Conservation (phyloP, 2,888 invertebrate genomes). For the Aporophyla nigra region DNA sequence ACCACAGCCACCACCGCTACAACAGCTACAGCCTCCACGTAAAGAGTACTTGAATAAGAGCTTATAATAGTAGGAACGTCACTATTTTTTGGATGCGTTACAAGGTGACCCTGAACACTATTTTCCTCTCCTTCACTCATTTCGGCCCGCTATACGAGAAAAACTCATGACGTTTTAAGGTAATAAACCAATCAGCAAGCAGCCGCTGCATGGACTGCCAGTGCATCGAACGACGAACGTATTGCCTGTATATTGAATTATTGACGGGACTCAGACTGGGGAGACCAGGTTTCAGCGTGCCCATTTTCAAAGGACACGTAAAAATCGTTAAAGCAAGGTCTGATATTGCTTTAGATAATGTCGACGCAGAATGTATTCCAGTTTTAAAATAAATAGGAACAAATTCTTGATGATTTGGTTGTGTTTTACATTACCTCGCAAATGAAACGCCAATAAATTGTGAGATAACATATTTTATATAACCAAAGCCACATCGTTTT, state of each 20-base stretch:
- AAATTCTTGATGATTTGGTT: background rate
- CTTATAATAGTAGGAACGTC: background rate
- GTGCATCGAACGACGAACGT: background rate
- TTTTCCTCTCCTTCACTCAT: background rate
- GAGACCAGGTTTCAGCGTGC: background rate
- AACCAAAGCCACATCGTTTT: background rate
- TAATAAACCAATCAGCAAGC: background rate
- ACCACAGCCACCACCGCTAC: no score
- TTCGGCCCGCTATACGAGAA: background rate
- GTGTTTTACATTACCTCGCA: slow-evolving; percentile 6
- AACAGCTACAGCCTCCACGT: no score
- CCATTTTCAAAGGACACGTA: background rate
- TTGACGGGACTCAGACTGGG: no score
- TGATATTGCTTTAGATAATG: background rate
- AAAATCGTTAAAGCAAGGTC: background rate
- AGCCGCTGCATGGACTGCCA: background rate
- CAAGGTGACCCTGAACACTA: background rate
- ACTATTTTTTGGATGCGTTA: background rate
- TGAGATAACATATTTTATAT: background rate
- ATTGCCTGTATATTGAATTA: background rate
- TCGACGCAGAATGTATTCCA: background rate
- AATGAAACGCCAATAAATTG: background rate
- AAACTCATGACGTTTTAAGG: background rate
- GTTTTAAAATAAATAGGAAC: background rate
- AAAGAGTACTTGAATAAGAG: no score